Percentiles rank a stretch among this genome's conserved stretches.
Conservation (phyloP, 2,113 vertebrate species). For the Gymnarchus niloticus region DNA sequence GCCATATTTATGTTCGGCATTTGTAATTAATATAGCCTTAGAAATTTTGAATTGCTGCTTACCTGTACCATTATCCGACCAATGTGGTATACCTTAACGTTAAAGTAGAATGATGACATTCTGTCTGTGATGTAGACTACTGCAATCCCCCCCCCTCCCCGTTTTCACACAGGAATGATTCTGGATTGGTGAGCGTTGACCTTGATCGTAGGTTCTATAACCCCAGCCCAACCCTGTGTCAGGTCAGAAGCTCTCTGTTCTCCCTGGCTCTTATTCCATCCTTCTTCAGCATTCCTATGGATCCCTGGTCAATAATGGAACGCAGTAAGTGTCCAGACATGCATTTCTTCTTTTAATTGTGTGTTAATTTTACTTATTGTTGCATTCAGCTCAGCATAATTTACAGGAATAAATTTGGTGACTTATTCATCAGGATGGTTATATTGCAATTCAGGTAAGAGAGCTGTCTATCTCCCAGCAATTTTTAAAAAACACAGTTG, state of each 20-base stretch:
- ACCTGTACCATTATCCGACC: too few species aligned
- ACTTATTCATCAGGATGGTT: not conserved
- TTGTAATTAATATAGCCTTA: not conserved
- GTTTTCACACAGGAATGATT: constrained; percentile 3
- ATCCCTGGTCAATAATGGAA: constrained; percentile 3
- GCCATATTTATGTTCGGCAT: too few species aligned
- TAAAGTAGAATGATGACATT: not conserved
- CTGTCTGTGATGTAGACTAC: not conserved
- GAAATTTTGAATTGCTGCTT: not conserved
- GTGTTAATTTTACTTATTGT: not conserved
- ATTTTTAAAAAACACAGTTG: not conserved
- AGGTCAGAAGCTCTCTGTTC: not conserved
- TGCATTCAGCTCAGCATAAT: not conserved
- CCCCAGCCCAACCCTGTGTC: not conserved
- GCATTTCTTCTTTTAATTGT: not conserved
- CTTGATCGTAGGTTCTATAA: not conserved
- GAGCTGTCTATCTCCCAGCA: not conserved
- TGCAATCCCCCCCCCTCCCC: not conserved
- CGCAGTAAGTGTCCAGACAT: not conserved
- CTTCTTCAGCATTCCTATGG: not conserved
- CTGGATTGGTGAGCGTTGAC: not conserved
- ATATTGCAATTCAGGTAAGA: constrained; percentile 12
- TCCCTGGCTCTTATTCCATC: not conserved
- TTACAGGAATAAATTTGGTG: not conserved
- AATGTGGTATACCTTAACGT: too few species aligned